Evolutionary conservation across 2,113 vertebrate species (phyloP).

Genomic region (Pelusios castaneus): DNA sequence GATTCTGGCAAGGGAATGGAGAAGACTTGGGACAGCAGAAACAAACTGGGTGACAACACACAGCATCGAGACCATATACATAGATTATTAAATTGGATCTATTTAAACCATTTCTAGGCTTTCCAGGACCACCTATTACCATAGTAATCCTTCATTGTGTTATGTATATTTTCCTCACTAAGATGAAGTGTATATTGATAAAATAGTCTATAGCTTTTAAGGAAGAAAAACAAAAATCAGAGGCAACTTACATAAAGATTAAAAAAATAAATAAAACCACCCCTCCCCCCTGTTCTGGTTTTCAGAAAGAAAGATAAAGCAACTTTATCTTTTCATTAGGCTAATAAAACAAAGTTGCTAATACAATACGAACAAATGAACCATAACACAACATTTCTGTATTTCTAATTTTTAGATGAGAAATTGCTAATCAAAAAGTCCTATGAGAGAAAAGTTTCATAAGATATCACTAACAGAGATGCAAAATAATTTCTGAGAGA

Average conservation of each 20-base stretch:
- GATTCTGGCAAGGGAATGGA: background rate
- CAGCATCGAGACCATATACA: background rate
- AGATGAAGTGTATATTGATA: background rate
- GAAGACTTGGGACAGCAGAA: background rate
- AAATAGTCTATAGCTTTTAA: background rate
- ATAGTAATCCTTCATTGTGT: background rate
- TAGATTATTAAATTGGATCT: accelerated
- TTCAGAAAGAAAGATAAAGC: background rate
- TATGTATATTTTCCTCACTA: background rate
- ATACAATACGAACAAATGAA: background rate
- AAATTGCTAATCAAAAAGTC: background rate
- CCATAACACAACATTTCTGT: background rate
- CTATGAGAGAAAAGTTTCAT: background rate
- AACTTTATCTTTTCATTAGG: background rate
- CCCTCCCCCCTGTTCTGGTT: too few species aligned
- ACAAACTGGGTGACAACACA: background rate
- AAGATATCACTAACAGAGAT: background rate
- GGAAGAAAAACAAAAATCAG: background rate
- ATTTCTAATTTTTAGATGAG: background rate
- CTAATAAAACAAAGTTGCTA: background rate
- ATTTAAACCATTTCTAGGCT: background rate
- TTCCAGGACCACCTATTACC: background rate
- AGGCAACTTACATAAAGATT: background rate
- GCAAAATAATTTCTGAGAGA: background rate
- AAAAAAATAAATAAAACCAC: too few species aligned